Evolutionary conservation across 2,888 invertebrate genomes (phyloP).

Genomic region (Ochropacha duplaris): DNA sequence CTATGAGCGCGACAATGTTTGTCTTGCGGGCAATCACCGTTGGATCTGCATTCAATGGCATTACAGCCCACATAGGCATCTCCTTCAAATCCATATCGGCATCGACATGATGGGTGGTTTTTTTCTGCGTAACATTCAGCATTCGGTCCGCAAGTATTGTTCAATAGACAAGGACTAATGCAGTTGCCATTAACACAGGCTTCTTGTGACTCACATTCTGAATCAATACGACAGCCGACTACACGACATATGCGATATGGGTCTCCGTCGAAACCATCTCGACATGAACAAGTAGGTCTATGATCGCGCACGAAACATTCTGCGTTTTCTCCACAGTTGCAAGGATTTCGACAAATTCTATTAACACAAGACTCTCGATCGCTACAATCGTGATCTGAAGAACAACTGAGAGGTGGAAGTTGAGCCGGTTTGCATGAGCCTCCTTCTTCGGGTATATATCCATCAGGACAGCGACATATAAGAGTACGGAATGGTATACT

Average conservation of each 20-base stretch:
- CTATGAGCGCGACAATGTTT: slow-evolving; percentile 93
- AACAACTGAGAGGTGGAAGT: slow-evolving; percentile 89
- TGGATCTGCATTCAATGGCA: slow-evolving; percentile 92
- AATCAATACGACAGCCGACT: slow-evolving; percentile 91
- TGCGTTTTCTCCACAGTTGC: slow-evolving; percentile 93
- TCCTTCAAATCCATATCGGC: slow-evolving; percentile 91
- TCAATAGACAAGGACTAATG: slow-evolving; percentile 91
- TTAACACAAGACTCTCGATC: slow-evolving; percentile 92
- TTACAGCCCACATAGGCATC: slow-evolving; percentile 89
- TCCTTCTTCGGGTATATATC: slow-evolving; percentile 90
- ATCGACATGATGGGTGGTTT: slow-evolving; percentile 90
- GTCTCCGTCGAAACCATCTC: slow-evolving; percentile 92
- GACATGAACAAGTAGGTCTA: slow-evolving; percentile 93
- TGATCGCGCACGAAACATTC: slow-evolving; percentile 92
- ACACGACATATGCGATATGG: slow-evolving; percentile 91
- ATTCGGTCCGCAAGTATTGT: slow-evolving; percentile 91
- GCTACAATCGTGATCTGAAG: slow-evolving; percentile 90
- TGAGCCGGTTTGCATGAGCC: slow-evolving; percentile 90
- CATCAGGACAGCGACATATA: slow-evolving; percentile 93
- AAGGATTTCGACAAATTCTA: slow-evolving; percentile 92
- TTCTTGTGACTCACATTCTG: slow-evolving; percentile 92
- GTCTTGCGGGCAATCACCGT: slow-evolving; percentile 93
- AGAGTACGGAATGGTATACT: slow-evolving; percentile 93
- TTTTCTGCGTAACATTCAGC: slow-evolving; percentile 91
- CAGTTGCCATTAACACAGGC: slow-evolving; percentile 94